Base-by-base conservation (phyloP, 2,888 invertebrate species). In the Polyommatus icarus region DNA sequence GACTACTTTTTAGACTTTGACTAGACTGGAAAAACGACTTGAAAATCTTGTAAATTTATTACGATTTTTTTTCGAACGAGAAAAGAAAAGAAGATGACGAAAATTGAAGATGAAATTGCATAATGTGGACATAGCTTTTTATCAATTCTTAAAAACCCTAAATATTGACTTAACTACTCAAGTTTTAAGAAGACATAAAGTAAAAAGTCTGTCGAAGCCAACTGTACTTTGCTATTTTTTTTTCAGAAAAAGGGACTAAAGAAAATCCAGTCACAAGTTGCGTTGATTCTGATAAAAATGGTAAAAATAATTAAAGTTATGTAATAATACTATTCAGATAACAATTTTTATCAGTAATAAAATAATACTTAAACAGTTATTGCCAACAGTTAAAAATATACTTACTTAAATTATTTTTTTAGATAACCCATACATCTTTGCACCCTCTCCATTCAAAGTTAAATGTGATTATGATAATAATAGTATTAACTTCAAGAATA, bases 341-440 rank as follows among this genome's bases (percentile, higher is more conserved):
- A 54, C 54, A 54, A 54, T 54, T 54, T 18, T 54, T 4, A 54
- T 54, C 18, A 18, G 50, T 54, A 5, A 18, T 4, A 54, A 54
- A 54, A 1, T 46, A 8, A 46, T 10, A 50, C 5, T 54, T 18
- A 15, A 18, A 54, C 50, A 54, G 5, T 54, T 3, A 18, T 54
- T 54, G 50, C 18, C 12, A 54, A 54, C 18, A 54, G 50, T 61
- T 10, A 12, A 24, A 20, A 12, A 61, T 10, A 24, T 20, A 61
- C 12, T 12, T 24, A 59, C 24, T 24, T 24, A 59, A n/a, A n/a
- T 29, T 67, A 6, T 18, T 50, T 76, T 24, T 6, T 76, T 12
- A 76, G 61, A 20, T 7, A 12, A 67, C 24, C 46, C 29, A 50
- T 77, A 71, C 24, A 77, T 77, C 10, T 71, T 67, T 46, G 18